Base-by-base conservation (phyloP, 2,113 vertebrate species). In the Propithecus coquereli region DNA sequence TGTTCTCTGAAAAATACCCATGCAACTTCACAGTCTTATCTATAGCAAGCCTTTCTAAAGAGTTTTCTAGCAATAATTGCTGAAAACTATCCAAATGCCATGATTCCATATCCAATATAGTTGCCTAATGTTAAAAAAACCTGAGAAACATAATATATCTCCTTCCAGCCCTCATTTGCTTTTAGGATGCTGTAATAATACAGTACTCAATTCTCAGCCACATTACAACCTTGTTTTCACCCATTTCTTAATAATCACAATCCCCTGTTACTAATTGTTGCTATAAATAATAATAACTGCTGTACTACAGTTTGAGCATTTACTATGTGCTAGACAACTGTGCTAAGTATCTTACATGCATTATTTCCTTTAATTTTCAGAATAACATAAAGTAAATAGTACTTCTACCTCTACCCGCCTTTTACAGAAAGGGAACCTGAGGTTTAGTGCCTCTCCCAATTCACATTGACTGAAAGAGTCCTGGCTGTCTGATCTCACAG, bases 1-100 rank as follows among this genome's bases (percentile, higher is more conserved):
- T 77, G 20, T 89, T 97, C 82, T 93, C 50, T 77, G 66, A 93
- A 93, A 91, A 88, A 85, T 76, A 84, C 17, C 52, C 18, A 57
- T 45, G 23, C 22, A 81, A 40, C 52, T 66, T 88, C 14, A 45
- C 34, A 90, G n/a, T 25, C 54, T 88, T 77, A 66, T 83, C 54
- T 66, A 37, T 68, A 73, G 27, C 65, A 95, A 87, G 40, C 34
- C 25, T 89, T n/a, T 95, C 45, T 45, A 70, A 73, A 66, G 27
- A 95, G 13, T 84, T 70, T 65, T 73, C 65, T 87, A 82, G 34
- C 43, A 57, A 22, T 82, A 50, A 90, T 87, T 92, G 22, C 59
- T 96, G 77, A 40, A 94, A 91, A 77, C 13, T 81, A 66, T 50
- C 27, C 25, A 74, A 93, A 65, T 59, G 37, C 34, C n/a, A 63